Base-by-base conservation (phyloP, 2,113 vertebrate species). In the Rhabdomys dilectus region DNA sequence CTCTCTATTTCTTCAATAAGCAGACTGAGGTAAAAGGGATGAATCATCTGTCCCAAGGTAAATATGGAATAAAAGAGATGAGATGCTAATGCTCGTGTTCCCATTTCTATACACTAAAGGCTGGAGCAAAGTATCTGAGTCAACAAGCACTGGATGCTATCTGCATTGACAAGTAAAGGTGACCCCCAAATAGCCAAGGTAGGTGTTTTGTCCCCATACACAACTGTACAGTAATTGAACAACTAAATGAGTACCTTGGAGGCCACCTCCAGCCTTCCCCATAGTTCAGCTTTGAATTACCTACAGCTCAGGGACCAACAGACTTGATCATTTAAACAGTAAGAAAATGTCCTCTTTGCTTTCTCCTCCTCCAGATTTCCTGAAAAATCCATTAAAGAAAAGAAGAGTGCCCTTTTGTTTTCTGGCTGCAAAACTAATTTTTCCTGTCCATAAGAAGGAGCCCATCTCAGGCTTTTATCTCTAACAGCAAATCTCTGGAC, bases 401-500 rank as follows among this genome's bases (percentile, higher is more conserved):
- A 97, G 64, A 12, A 17, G 17, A 48, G 10, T 0, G 15, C 2
- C 13, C 8, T 73, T 91, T 62, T n/a, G 56, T 89, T 95, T 87
- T 39, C 70, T 77, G 68, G 42, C 45, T 90, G 85, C 60, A 77
- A 26, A 92, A 45, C 75, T 78, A 95, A 93, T 95, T 75, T 68
- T 91, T 94, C 39, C 58, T 94, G 21, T 29, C 48, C 68, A 42
- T 45, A 88, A 70, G 88, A 97, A 72, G 85, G 75, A 89, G 75
- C 6, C 0, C 21, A 62, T 95, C 89, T 87, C 62, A 93, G 91
- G 87, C 91, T 95, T 93, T 77, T 85, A 88, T 70, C 12, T 96
- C 58, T 88, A 76, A 91, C 39, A 70, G 89, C n/a, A 96, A 91
- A 93, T 88, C 60, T 95, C 72, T 95, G 91, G 88, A 48, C 31